Base-by-base conservation (phyloP, 2,113 vertebrate genomes). In the Chunga burmeisteri region DNA sequence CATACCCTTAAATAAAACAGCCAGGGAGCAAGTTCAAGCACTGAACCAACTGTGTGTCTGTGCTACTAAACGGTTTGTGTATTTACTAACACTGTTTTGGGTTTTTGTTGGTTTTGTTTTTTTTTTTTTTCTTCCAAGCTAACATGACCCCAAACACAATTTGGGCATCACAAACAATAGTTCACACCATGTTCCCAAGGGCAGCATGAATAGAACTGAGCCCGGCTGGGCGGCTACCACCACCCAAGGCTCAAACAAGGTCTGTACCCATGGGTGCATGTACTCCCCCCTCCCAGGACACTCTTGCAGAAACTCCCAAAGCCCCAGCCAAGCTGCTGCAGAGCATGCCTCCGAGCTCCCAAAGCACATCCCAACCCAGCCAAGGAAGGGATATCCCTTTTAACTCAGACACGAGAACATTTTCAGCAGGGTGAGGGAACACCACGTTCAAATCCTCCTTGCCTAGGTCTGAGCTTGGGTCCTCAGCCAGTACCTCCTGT, bases 301-400 rank as follows among this genome's bases (percentile, higher is more conserved):
- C 25, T 16, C 1, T 1, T 1, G 1, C 1, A 2, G 42, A 46
- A 16, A 11, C 3, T 65, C 32, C 59, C 44, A 40, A 25, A 50
- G 20, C 7, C 44, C 16, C 49, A 53, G 29, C 38, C 49, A 53
- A 0, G 0, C 50, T 80, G 56, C 61, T 61, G 46, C 18, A 29
- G 49, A 20, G 49, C 4, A 0, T 6, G 7, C 5, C 61, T 74
- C 34, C 36, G 16, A 27, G 30, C 20, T 38, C 47, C 42, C 29
- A 52, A 47, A 67, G 70, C 9, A 62, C 16, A n/a, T 16, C 58
- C 22, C 63, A 46, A 9, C 29, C 29, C 66, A n/a, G 22, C 38
- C 25, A 26, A 15, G 19, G 47, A 71, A 55, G 40, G 29, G 47
- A 9, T 4, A 8, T 4, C 18, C 18, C 11, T 77, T 72, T 62